A percentile compares a stretch with the other conserved stretches of the same genome.
These are phyloP conservation scores for Sylvilagus floridanus DNA, from an alignment of 2,797 vertebrate species.

Conservation along the genomic window DNA sequence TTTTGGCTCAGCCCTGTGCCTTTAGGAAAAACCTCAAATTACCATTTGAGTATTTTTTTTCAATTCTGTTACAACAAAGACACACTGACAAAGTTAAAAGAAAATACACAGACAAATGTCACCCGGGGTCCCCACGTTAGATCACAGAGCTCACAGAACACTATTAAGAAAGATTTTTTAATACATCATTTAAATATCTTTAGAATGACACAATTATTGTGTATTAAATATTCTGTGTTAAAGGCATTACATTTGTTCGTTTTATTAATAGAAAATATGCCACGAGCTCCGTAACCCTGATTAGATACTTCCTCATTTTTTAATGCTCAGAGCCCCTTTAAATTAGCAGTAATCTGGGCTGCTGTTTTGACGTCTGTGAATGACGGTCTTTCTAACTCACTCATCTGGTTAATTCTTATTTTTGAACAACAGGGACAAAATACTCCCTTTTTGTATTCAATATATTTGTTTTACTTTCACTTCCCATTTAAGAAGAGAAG, in stretches of 20 bases:
- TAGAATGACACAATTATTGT: not conserved
- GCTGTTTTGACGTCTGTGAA: not conserved
- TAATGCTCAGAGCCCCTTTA: not conserved
- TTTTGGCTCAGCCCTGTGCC: not conserved
- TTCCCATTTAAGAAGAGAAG: slow-evolving; percentile 68
- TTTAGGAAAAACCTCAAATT: not conserved
- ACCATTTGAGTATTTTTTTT: not conserved
- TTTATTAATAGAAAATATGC: slow-evolving; percentile 48
- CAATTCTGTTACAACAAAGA: not conserved
- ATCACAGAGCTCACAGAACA: not conserved
- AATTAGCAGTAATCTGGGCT: not conserved
- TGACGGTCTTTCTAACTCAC: not conserved
- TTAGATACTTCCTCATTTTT: not conserved
- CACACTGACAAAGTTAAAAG: not conserved
- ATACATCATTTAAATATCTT: not conserved
- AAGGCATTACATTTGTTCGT: not conserved
- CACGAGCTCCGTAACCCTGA: not conserved
- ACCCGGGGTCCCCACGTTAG: not conserved
- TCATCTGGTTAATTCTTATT: slow-evolving; percentile 41
- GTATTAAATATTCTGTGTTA: slow-evolving; percentile 13
- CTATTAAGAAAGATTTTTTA: not conserved
- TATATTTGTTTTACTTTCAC: slow-evolving; percentile 67
- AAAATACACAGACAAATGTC: slow-evolving; percentile 6
- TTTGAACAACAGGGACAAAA: slow-evolving; percentile 55
- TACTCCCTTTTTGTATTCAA: slow-evolving; percentile 55